Conservation (phyloP, 2,888 invertebrate species). For the Apoda limacodes region DNA sequence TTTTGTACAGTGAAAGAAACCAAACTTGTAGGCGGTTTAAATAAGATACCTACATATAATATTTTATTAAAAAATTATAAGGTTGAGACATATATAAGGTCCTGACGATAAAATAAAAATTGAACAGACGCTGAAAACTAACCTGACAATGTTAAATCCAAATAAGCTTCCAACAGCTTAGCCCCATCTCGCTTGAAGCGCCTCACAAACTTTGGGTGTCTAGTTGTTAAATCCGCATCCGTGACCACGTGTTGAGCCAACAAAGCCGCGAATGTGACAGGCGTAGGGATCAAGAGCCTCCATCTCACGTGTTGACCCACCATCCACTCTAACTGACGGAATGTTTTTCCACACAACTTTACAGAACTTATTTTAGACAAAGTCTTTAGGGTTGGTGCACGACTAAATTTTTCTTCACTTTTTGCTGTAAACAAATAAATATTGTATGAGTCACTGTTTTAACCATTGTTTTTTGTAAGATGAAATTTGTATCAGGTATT, state of each 20-base stretch:
- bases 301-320: constrained; percentile 56
- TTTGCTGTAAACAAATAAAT: constrained; percentile 37
- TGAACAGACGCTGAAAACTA: constrained; percentile 25
- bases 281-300: constrained; percentile 51
- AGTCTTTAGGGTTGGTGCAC: constrained; percentile 47
- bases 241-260: constrained; percentile 50
- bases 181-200: constrained; percentile 50
- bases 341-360: constrained; percentile 49
- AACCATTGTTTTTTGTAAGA: not conserved
- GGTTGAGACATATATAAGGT: no score
- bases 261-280: constrained; percentile 49
- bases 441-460: no score
- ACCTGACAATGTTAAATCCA: constrained; percentile 58
- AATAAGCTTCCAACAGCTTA: constrained; percentile 42
- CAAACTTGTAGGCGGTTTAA: no score
- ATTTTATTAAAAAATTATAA: no score
- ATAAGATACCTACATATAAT: no score
- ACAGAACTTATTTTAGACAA: constrained; percentile 45
- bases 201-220: constrained; percentile 51
- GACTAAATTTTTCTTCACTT: constrained; percentile 54
- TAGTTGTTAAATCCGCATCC: constrained; percentile 44
- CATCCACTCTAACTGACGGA: constrained; percentile 60
- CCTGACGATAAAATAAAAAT: not conserved
- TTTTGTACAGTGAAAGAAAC: no score
- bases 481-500: no score